Percentiles rank a stretch among this genome's conserved stretches.
Conservation (phyloP, 2,888 invertebrate species). For the Hydraecia micacea region DNA sequence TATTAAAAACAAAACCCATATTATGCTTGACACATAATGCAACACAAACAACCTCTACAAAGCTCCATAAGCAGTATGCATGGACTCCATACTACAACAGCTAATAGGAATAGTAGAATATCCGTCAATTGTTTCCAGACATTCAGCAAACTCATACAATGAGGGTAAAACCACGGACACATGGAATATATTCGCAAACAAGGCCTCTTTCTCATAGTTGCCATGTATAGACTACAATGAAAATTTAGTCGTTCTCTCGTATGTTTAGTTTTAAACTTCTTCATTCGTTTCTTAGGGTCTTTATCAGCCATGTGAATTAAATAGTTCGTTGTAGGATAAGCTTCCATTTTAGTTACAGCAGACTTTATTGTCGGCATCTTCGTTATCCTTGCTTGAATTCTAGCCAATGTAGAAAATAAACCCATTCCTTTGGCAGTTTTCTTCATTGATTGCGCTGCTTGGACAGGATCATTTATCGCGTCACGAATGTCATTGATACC, state of each 20-base stretch:
- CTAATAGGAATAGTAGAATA: constrained; percentile 73
- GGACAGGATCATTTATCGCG: neutral
- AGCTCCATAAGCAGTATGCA: constrained; percentile 76
- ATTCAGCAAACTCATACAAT: constrained; percentile 71
- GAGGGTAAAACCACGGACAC: constrained; percentile 79
- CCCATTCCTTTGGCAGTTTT: constrained; percentile 2
- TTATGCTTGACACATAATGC: constrained; percentile 72
- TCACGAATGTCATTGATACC: neutral
- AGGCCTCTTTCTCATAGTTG: constrained; percentile 73
- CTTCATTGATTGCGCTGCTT: rapidly evolving
- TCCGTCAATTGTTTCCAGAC: constrained; percentile 74
- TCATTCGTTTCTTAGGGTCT: constrained; percentile 38
- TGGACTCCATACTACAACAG: constrained; percentile 79
- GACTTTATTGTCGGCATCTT: constrained; percentile 14
- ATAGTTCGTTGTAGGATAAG: constrained; percentile 41
- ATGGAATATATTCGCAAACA: constrained; percentile 70
- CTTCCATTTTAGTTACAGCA: constrained; percentile 18
- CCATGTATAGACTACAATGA: constrained; percentile 74
- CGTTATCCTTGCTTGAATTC: constrained; percentile 32
- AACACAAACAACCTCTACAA: constrained; percentile 72
- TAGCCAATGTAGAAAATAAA: constrained; percentile 3
- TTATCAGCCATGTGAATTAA: constrained; percentile 48
- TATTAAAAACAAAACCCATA: neutral
- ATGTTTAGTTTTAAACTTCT: constrained; percentile 24
- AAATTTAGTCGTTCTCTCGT: constrained; percentile 60